phyloP scores from a whole-genome alignment of 2,113 vertebrate species.

The Megalops atlanticus region DNA sequence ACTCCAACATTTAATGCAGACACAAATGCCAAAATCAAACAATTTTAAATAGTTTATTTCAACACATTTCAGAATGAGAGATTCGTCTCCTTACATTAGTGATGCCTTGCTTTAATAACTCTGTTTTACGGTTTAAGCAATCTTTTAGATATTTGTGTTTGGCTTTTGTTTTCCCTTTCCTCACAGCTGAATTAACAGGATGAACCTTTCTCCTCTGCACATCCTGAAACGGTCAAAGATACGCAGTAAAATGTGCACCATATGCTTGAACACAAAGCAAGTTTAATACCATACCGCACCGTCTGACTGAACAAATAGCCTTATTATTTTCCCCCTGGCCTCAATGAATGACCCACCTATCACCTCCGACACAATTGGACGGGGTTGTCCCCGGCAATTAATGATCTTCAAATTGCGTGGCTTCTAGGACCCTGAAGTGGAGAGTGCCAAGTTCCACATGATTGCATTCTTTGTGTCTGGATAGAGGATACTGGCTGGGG shows the following conservation, averaged over 20 bases:
- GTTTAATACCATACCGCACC: slow-evolving; percentile 28
- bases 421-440: slow-evolving; percentile 49
- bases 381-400: slow-evolving; percentile 46
- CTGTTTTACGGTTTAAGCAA: background rate
- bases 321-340: slow-evolving; percentile 28
- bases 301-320: slow-evolving; percentile 31
- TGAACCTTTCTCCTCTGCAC: background rate
- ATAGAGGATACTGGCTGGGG: slow-evolving; percentile 45
- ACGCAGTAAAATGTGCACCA: background rate
- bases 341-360: background rate
- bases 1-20: background rate
- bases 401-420: slow-evolving; percentile 58
- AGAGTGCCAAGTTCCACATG: slow-evolving; percentile 48
- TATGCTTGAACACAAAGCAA: slow-evolving; percentile 32
- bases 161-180: background rate
- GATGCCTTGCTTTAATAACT: no score
- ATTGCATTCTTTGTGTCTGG: slow-evolving; percentile 60
- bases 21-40: no score
- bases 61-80: no score
- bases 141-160: background rate
- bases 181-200: background rate
- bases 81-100: no score
- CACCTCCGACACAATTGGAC: slow-evolving; percentile 24
- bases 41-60: no score
- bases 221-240: background rate